A percentile compares a stretch with the other conserved stretches of the same genome.
Conservation (phyloP, 2,113 vertebrate species). For the Meles meles region DNA sequence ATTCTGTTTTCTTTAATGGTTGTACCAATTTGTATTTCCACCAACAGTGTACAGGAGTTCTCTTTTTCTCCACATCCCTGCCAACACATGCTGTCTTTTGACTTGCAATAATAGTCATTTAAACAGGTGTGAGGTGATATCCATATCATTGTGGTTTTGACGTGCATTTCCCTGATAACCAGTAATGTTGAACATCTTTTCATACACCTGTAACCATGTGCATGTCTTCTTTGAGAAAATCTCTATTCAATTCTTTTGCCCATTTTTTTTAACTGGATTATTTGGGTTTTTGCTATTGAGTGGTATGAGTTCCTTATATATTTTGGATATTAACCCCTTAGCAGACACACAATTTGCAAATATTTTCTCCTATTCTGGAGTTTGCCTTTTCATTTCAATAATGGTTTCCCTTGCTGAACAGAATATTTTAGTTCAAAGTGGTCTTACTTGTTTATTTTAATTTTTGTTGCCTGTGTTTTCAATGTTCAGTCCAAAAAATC, state of each 20-base stretch:
- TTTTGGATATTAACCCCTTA: not conserved
- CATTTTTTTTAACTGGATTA: not conserved
- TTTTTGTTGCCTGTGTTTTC: not conserved
- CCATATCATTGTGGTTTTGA: not conserved
- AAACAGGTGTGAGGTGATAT: not conserved
- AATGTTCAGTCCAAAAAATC: not conserved
- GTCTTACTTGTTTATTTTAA: not conserved
- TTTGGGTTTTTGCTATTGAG: not conserved
- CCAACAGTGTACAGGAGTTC: not conserved
- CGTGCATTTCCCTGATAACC: not conserved
- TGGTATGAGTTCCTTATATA: not conserved
- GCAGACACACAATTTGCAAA: not conserved
- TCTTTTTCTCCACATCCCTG: not conserved
- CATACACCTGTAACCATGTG: not conserved
- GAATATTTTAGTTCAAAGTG: not conserved
- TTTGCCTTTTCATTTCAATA: not conserved
- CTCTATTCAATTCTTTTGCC: not conserved
- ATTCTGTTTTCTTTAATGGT: not conserved
- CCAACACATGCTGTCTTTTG: not conserved
- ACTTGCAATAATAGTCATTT: not conserved
- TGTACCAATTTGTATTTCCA: not conserved
- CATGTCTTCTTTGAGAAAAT: not conserved
- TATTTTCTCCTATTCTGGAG: not conserved
- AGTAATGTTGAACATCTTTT: not conserved
- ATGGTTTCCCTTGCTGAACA: not conserved